Base-by-base conservation (phyloP, 2,888 invertebrate genomes). In the Dastarcus helophoroides region DNA sequence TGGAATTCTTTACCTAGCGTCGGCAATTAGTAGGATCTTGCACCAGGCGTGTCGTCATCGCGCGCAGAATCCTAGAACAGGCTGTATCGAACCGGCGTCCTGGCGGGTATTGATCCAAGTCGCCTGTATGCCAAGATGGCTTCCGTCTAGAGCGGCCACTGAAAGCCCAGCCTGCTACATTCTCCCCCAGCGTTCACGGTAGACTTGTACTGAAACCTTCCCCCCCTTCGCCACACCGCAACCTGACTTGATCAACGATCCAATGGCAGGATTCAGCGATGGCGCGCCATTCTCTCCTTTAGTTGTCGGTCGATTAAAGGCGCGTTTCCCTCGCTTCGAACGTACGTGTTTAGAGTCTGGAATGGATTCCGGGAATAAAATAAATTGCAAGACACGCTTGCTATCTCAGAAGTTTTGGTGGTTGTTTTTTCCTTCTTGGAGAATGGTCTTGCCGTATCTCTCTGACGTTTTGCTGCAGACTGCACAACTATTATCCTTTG, bases 331-430 rank as follows among this genome's bases (percentile, higher is more conserved):
- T 8, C 22, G 22, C 7, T 10, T 15, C 4, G 7, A 1, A 3
- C 7, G 8, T 58, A 56, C 57, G 55, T 58, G 60, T 53, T 46
- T 50, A 48, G 52, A 49, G 54, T 50, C 50, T 48, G 53, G 52
- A 55, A 58, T 60, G 58, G 55, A 56, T 58, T 59, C 58, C 50
- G 49, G 56, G 56, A 59, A 60, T 54, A 56, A 58, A 58, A 58
- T 60, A 57, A 58, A 58, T 58, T 58, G 58, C 58, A 52, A 57
- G 52, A 51, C 50, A 50, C 38, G 51, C 49, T 47, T 48, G 48
- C 49, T 49, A 50, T 53, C 51, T 53, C 48, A 42, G 46, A 42
- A 48, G 45, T 48, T 50, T 50, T 48, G 30, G 25, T 3, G 10
- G 21, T 30, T 35, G 29, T 35, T 33, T 33, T n/a, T n/a, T n/a